Evolutionary conservation across 2,888 invertebrate species (phyloP), one percentile per base, ranked within the genome.

Genomic region (Arenicola marina): DNA sequence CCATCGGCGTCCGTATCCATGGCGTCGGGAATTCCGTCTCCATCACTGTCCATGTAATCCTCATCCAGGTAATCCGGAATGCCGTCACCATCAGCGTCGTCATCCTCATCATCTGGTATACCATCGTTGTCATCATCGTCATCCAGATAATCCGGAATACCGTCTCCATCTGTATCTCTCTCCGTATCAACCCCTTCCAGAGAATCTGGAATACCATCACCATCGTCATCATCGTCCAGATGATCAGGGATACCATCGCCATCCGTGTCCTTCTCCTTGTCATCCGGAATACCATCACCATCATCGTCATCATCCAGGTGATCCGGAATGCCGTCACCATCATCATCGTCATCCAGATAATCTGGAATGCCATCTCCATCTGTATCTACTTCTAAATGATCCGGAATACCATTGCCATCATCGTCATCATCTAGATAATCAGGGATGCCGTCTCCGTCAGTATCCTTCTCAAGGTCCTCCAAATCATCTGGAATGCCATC

Each of bases 401-500:
- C 77, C 1, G 78, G 76, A 29, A 80, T 73, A 11, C 79, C 79
- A 65, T 79, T 75, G 7, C 74, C 73, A 64, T 79, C 76, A 45
- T 59, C 44, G 51, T 73, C 72, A n/a, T 61, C 73, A 61, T 76
- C 76, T 38, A 58, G 55, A 60, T 72, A 26, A 46, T 79, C 79
- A 3, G 81, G 80, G 29, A 80, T 78, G 21, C 79, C 79, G 68
- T 79, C 68, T 11, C 62, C 79, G 48, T 66, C 66, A 43, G 69
- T 65, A 53, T 66, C 71, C 61, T 70, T 65, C 3, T 66, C 66
- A 43, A 66, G 63, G 53, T 66, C 71, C 61, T 70, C 66, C 3
- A 75, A 72, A 18, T 64, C 44, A 44, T 73, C 74, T 32, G 72
- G 69, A 28, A 75, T 69, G 7, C 74, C 74, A 62, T 73, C 73